These are phyloP conservation scores for Hypolimnas misippus DNA, from an alignment of 2,888 invertebrate species.

Conservation along the genomic window DNA sequence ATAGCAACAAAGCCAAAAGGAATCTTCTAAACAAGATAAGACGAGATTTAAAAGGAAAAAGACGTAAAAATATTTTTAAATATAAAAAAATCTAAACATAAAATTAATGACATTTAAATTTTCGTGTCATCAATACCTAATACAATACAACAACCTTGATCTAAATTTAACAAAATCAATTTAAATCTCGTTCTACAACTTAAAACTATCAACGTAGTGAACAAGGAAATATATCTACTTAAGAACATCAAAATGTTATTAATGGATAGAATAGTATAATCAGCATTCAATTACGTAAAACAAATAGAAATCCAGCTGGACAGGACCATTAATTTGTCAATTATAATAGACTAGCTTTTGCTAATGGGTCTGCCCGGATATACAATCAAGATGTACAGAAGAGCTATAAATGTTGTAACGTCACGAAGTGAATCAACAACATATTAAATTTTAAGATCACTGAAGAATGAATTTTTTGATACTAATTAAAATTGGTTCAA, in stretches of 20 bases:
- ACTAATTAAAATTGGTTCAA: too few relatives aligned
- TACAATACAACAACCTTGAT: constrained; percentile 20
- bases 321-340: constrained; percentile 39
- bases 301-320: constrained; percentile 37
- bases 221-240: constrained; percentile 37
- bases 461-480: too few relatives aligned
- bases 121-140: neutral
- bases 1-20: too few relatives aligned
- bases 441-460: too few relatives aligned
- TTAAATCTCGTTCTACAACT: constrained; percentile 12
- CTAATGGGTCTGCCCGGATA: neutral
- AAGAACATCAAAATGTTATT: constrained; percentile 34
- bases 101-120: neutral
- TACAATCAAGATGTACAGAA: too few relatives aligned
- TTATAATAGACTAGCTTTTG: constrained; percentile 33
- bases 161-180: constrained; percentile 19
- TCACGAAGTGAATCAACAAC: too few relatives aligned
- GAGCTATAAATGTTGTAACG: too few relatives aligned
- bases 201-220: constrained; percentile 4
- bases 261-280: constrained; percentile 30
- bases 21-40: neutral
- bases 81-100: neutral
- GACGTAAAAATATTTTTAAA: neutral
- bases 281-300: constrained; percentile 38
- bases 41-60: neutral